Evolutionary conservation across 2,113 vertebrate genomes (phyloP).

Genomic region (Eretmochelys imbricata): DNA sequence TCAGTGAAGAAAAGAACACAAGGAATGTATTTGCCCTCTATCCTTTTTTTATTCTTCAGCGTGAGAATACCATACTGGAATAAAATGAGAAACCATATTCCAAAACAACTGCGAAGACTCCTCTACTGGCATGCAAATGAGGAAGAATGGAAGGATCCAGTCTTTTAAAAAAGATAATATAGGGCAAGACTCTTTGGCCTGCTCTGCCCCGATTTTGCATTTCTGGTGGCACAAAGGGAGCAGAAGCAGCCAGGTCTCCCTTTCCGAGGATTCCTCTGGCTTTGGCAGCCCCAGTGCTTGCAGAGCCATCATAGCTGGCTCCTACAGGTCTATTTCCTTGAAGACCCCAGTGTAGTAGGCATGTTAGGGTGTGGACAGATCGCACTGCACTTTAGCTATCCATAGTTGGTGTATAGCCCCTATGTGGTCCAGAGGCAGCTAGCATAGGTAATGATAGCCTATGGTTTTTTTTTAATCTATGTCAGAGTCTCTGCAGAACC

Average conservation of each 20-base stretch:
- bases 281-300: rapidly evolving
- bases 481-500: neutral
- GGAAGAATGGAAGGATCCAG: neutral
- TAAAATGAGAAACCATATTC: neutral
- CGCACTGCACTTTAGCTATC: neutral
- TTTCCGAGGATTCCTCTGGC: neutral
- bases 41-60: neutral
- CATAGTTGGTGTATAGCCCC: neutral
- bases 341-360: neutral
- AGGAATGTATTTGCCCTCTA: neutral
- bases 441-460: neutral
- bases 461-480: rapidly evolving
- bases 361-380: rapidly evolving
- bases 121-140: neutral
- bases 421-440: neutral
- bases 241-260: neutral
- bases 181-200: neutral
- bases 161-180: neutral
- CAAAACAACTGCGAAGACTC: neutral
- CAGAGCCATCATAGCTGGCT: rapidly evolving
- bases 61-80: neutral
- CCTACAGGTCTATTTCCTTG: neutral
- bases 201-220: neutral
- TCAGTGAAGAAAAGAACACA: neutral
- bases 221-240: neutral